Evolutionary conservation across 2,113 vertebrate species (phyloP), one percentile per base, ranked within the genome.

Genomic region (Ranitomeya variabilis): DNA sequence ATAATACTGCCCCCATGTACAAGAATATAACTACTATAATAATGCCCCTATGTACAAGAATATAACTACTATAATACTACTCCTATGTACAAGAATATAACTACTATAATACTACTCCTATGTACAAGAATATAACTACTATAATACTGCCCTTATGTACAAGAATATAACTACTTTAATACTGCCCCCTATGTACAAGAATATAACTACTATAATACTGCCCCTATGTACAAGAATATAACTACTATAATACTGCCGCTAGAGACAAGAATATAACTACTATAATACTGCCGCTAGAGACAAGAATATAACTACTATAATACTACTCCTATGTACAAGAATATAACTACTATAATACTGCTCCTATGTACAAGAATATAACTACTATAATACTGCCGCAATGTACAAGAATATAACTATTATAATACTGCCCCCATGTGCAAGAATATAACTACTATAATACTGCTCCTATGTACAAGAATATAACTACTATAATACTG

Each of bases 401-500:
- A 62, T 62, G 7, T 62, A 62, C 60, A 62, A 62, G 60, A 62
- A 62, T 62, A 62, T 62, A 62, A 19, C 60, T 62, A 62, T 15
- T 62, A 62, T 62, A 31, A 31, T 31, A 31, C 26, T 31, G 26
- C 26, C 2, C 26, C 26, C 2, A 31, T 31, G 26, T 31, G 2
- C 26, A 31, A 31, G 26, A 31, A 31, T 31, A 31, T 31, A 31
- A 18, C 62, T 66, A 66, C 62, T 66, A n/a, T 66, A 66, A n/a
- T 66, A 66, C 62, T 66, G 62, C 62, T n/a, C 62, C 62, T n/a
- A 66, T 66, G 10, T 66, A 66, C 62, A 66, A 21, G 62, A 66
- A 66, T n/a, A 66, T 66, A 66, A 66, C 62, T 66, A 66, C 62
- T 66, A 66, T 66, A 66, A 66, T 66, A 66, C 62, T 66, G 67